Base-by-base conservation (phyloP, 2,113 vertebrate genomes). In the Poicephalus gulielmi region DNA sequence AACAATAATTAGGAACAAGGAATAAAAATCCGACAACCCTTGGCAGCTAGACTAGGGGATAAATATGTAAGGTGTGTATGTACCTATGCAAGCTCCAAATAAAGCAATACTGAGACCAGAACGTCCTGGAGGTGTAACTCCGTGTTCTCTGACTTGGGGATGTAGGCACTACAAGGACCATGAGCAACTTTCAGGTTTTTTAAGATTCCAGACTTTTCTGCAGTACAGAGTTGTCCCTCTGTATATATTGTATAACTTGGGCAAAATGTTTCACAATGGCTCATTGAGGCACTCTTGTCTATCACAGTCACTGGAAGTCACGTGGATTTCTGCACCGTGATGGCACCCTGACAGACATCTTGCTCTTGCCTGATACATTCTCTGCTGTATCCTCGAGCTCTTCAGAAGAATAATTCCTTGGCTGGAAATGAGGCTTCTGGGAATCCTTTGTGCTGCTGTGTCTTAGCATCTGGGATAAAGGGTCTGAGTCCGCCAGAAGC, bases 261-360 rank as follows among this genome's bases (percentile, higher is more conserved):
- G 17, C 35, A 44, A 14, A 86, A 44, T 35, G 52, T 76, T 62
- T 86, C 35, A 62, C 0, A 0, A 7, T 0, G 13, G 57, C 39
- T 43, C 47, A 77, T 13, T 24, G 89, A 66, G 64, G 25, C 25
- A 44, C 28, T 46, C 73, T 25, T 30, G 33, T 17, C 68, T 49
- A 10, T 33, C 46, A 25, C 41, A 35, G 63, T 27, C 7, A 0
- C 53, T 17, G 41, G 17, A 68, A 81, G 30, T 77, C 80, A 67
- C 0, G 0, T 15, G 46, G 77, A 83, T 64, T 4, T 86, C 81
- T 25, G 17, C 0, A 0, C 44, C 0, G 0, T 7, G 49, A 9
- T 62, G 60, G 23, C 18, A 4, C 55, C 60, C 53, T 35, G 68
- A 70, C 63, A 77, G 73, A 62, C 64, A 53, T 70, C 87, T 83